Base-by-base conservation (phyloP, 2,113 vertebrate species). In the Syngnathus floridae region DNA sequence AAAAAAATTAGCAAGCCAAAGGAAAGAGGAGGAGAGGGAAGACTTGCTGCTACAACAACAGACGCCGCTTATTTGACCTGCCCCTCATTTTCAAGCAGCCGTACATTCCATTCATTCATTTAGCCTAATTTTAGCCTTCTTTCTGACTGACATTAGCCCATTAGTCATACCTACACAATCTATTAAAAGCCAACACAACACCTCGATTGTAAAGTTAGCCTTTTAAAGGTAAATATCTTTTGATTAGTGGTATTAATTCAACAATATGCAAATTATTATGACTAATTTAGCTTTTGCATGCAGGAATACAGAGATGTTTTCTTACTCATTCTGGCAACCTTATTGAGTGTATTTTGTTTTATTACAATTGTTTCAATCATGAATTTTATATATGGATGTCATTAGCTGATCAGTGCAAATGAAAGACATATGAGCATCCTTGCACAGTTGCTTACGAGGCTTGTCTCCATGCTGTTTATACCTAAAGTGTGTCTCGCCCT, bases 1-100 rank as follows among this genome's bases (percentile, higher is more conserved):
- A 51, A 69, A 70, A 51, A 62, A 74, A 74, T 75, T 72, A 75
- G 73, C 73, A 64, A 45, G 63, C 68, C 67, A 68, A 80, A 78
- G 52, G 66, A 46, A 46, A 46, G 36, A 62, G 61, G 62, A 64
- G 66, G 59, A 63, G 64, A 71, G 8, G 38, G 19, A 48, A 63
- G 51, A 64, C 22, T 65, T 45, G 45, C 75, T 68, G 63, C 54
- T 49, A 67, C 21, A 11, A 3, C 51, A 69, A 26, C 76, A 46
- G 81, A 64, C 66, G 55, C 2, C 19, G 51, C 19, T 71, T 56
- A 70, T 74, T 69, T 76, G 14, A 49, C 36, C 69, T 55, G 26
- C 63, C 67, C 35, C 11, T 64, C 59, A 7, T 40, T 72, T 56
- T 69, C 60, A 67, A 16, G 38, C 22, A 5, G 13, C 0, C 26